Conservation (phyloP, 2,797 vertebrate genomes). For the Caiman crocodilus region DNA sequence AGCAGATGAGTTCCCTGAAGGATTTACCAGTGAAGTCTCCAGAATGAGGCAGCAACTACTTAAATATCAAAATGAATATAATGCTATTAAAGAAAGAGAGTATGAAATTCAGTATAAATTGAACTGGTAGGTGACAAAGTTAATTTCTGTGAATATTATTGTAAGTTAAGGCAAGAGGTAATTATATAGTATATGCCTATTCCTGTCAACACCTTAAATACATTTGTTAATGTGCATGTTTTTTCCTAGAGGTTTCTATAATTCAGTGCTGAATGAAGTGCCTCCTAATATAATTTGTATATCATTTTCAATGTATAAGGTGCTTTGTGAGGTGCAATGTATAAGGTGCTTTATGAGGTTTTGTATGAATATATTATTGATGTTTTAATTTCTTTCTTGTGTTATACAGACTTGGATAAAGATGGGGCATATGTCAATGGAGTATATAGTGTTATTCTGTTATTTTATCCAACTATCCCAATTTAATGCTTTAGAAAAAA, state of each 20-base stretch:
- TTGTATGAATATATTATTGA: neutral
- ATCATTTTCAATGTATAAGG: neutral
- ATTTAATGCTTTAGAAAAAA: neutral
- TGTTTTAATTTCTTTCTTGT: neutral
- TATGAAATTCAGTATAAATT: slow-evolving; percentile 83
- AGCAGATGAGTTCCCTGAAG: slow-evolving; percentile 84
- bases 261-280: neutral
- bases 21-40: slow-evolving; percentile 85
- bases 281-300: neutral
- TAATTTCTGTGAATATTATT: neutral
- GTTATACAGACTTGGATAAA: neutral
- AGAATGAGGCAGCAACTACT: slow-evolving; percentile 89
- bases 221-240: neutral
- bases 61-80: slow-evolving; percentile 87
- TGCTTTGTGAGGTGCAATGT: neutral
- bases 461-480: neutral
- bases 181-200: neutral
- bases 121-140: slow-evolving; percentile 84
- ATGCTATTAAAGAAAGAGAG: slow-evolving; percentile 85
- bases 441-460: neutral
- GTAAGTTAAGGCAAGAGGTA: neutral
- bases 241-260: neutral
- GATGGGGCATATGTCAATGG: neutral
- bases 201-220: neutral
- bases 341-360: neutral